Base-by-base conservation (phyloP, 2,113 vertebrate genomes). In the Jacana jacana region DNA sequence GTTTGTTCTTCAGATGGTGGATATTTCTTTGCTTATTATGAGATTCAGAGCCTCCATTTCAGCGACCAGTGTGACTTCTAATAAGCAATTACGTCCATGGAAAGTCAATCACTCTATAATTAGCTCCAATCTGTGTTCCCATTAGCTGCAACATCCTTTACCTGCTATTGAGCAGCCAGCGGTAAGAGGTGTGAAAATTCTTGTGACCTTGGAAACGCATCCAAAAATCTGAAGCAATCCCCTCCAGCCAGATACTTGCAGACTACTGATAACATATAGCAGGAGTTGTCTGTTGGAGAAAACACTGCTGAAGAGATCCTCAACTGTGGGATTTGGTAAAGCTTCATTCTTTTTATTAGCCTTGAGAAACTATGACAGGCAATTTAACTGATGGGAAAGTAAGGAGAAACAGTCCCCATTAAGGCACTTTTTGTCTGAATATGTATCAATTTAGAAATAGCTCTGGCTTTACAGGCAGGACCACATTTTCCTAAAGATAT, bases 71-170 rank as follows among this genome's bases (percentile, higher is more conserved):
- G 64, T 78, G 82, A 83, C 48, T 94, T 93, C 72, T 88, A 83
- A 68, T 60, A 81, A 70, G 82, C 81, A 91, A 80, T 93, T 86
- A 83, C 78, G 39, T 78, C 82, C 72, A 42, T 76, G 75, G 31
- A n/a, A 91, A 87, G 86, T 85, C 75, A 90, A 31, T 89, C 69
- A 71, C 42, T 81, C 40, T 93, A 71, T 89, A 93, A 94, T 95
- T 93, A 93, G 61, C 70, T 95, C 35, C 54, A 71, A 64, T 85
- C 70, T 87, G 65, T 66, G 64, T 73, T 86, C 76, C 72, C 30
- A 55, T 94, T 88, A 94, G 22, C 72, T 88, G 42, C n/a, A 92
- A 68, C 48, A 91, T 83, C 64, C 57, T 86, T 64, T 84, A 84
- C 52, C 88, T 94, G 80, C 88, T 73, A 75, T 52, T 94, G 72